These are phyloP conservation scores for Egretta garzetta DNA, from an alignment of 2,113 vertebrate species.

Conservation along the genomic window DNA sequence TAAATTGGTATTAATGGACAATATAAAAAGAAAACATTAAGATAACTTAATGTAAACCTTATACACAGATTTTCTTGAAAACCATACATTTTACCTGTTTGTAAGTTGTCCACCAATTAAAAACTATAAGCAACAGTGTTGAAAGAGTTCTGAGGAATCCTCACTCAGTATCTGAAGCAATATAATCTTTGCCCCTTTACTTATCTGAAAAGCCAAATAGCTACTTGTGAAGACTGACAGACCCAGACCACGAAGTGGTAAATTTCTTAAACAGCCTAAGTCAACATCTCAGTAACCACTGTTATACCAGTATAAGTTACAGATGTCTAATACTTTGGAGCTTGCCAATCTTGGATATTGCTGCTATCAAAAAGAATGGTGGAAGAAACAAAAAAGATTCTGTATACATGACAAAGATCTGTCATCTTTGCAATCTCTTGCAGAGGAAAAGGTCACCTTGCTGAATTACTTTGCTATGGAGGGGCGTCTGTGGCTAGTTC, in stretches of 20 bases:
- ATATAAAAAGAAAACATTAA: background rate
- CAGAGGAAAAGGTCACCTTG: background rate
- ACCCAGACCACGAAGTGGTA: background rate
- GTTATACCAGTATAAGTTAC: background rate
- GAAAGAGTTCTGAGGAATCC: background rate
- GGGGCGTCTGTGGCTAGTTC: background rate
- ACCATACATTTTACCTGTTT: background rate
- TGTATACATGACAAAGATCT: background rate
- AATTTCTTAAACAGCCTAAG: background rate
- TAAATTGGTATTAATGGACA: background rate
- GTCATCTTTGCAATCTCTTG: background rate
- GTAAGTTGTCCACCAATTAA: background rate
- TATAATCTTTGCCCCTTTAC: background rate
- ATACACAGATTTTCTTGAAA: background rate
- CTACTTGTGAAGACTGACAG: background rate
- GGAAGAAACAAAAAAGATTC: background rate
- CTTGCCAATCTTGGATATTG: background rate
- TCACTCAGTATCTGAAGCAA: background rate
- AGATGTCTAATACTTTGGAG: background rate
- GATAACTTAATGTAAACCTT: background rate
- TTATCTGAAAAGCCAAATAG: background rate
- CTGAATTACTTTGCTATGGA: background rate
- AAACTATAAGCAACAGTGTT: background rate
- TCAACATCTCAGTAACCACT: background rate
- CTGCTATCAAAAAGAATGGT: background rate